Evolutionary conservation across 1,140 invertebrate species (phyloP).

Genomic region (Psix sp.): DNA sequence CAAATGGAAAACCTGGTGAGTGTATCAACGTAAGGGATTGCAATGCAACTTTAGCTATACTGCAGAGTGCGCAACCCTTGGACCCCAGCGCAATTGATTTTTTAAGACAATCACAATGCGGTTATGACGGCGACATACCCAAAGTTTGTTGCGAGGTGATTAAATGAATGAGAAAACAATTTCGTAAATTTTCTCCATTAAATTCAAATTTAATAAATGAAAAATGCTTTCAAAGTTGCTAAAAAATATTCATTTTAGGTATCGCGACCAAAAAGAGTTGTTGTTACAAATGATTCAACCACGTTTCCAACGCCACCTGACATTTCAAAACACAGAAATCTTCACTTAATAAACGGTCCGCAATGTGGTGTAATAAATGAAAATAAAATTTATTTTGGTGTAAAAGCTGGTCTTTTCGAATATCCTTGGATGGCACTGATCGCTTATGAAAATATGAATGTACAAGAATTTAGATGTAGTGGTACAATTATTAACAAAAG

Average conservation of each 20-base stretch:
- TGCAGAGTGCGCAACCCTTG: conserved; percentile 70
- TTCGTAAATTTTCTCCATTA: not conserved
- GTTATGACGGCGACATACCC: conserved; percentile 75
- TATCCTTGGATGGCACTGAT: conserved; percentile 84
- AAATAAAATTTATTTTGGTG: conserved; percentile 78
- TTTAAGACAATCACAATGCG: conserved; percentile 75
- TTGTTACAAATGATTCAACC: conserved; percentile 5
- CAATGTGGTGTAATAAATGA: conserved; percentile 70
- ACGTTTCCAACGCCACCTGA: conserved; percentile 63
- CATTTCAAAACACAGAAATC: conserved; percentile 78
- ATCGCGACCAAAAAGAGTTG: not conserved
- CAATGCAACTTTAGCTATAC: conserved; percentile 58
- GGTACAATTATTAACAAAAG: conserved; percentile 81
- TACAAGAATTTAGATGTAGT: conserved; percentile 79
- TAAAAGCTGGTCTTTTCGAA: conserved; percentile 78
- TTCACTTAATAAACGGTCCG: conserved; percentile 72
- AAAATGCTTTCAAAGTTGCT: too few species aligned
- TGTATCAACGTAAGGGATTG: conserved; percentile 68
- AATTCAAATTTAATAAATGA: too few species aligned
- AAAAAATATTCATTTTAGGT: not conserved
- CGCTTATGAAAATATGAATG: conserved; percentile 74
- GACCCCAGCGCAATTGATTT: conserved; percentile 59
- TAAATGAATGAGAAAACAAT: not conserved
- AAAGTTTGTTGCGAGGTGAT: conserved; percentile 77
- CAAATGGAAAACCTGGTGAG: conserved; percentile 22